phyloP scores from a whole-genome alignment of 1,140 invertebrate species.

The Cryptotermes secundus region DNA sequence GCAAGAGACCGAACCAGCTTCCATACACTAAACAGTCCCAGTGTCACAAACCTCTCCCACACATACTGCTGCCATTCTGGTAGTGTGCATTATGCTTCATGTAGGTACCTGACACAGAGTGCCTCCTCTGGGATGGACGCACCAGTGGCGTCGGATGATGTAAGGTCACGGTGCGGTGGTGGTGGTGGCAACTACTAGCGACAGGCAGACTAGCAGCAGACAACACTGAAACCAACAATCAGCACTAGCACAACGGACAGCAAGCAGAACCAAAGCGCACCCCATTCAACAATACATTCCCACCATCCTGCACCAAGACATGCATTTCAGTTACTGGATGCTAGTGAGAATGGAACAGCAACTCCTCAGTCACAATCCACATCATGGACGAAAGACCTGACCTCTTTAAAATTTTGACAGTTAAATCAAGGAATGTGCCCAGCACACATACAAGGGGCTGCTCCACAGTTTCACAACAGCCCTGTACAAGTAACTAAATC shows the following conservation, averaged over 20 bases:
- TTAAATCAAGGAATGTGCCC: too few species aligned
- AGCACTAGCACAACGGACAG: constrained; percentile 10
- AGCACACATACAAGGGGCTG: too few species aligned
- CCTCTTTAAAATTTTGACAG: too few species aligned
- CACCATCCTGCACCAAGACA: neutral
- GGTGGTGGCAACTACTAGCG: constrained; percentile 26
- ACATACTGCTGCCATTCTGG: too few species aligned
- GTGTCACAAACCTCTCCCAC: too few species aligned
- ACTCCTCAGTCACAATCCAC: neutral
- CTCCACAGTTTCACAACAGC: too few species aligned
- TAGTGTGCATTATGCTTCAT: too few species aligned
- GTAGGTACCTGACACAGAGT: constrained; percentile 46
- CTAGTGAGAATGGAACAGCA: too few species aligned
- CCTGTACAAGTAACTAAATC: too few species aligned
- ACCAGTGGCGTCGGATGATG: constrained; percentile 23
- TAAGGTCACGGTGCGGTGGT: constrained; percentile 26
- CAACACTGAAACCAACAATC: constrained; percentile 34
- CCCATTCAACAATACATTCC: neutral
- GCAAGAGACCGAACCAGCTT: too few species aligned
- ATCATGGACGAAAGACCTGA: neutral
- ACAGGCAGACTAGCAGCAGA: constrained; percentile 32
- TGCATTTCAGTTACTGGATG: too few species aligned
- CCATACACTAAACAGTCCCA: too few species aligned
- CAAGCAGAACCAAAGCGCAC: constrained; percentile 4
- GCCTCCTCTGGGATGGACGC: constrained; percentile 43